Evolutionary conservation across 2,113 vertebrate species (phyloP), one percentile per base, ranked within the genome.

Genomic region (Pelvicachromis taeniatus): DNA sequence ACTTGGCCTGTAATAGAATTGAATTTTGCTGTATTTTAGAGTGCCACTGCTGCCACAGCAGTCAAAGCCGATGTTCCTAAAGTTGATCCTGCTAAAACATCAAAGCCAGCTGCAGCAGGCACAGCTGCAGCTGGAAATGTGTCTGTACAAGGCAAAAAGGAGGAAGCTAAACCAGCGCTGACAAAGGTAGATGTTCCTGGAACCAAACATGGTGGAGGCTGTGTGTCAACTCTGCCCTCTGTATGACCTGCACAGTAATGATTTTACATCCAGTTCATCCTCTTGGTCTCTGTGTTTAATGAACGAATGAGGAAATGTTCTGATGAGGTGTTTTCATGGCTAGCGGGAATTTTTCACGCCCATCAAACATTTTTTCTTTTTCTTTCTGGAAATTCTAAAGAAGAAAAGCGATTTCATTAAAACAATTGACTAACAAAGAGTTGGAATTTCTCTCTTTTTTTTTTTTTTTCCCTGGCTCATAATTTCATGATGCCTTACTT

Each of bases 1-100:
- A 35, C 54, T 59, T 33, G 31, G 26, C 21, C 59, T 68, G 53
- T 87, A 89, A 90, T 53, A 58, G 21, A 78, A 42, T 85, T 3
- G 38, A 81, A 81, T 23, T 11, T 56, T 2, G 63, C 81, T 94
- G 90, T 33, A 78, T 94, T 90, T 85, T 94, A 95, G 95, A 94
- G 90, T 58, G 31, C 89, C 7, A 17, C 85, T 9, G 6, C 78
- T 75, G 33, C 55, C 13, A 42, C 86, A 12, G 87, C 93, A 80
- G 52, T 91, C 89, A 94, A 91, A 90, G 80, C 65, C 53, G 92
- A 91, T 17, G 78, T 65, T 53, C 58, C 75, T 78, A 93, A 95
- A 81, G 84, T 42, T 52, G 91, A 90, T 80, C 80, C 86, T 19
- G 65, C 73, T 70, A 91, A 88, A 88, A 52, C 77, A 38, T 21